These are phyloP conservation scores for Baccha elongata DNA, from an alignment of 2,888 invertebrate genomes.

Conservation along the genomic window DNA sequence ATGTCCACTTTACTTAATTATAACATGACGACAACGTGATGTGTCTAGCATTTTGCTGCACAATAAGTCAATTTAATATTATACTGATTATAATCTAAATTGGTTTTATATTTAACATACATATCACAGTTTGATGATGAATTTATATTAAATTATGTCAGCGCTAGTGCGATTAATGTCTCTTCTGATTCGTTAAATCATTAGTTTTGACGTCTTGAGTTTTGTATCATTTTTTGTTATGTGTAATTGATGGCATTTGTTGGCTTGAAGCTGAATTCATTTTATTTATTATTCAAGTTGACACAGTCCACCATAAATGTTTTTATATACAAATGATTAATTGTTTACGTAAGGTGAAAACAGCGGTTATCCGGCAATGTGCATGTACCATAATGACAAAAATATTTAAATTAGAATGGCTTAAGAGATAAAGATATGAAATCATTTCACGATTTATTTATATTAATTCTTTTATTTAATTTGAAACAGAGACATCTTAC, in stretches of 20 bases:
- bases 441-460: background rate
- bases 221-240: slow-evolving; percentile 19
- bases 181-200: slow-evolving; percentile 49
- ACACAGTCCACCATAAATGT: slow-evolving; percentile 19
- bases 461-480: no score
- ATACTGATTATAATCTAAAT: slow-evolving; percentile 45
- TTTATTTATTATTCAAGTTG: slow-evolving; percentile 40
- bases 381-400: slow-evolving; percentile 9
- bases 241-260: slow-evolving; percentile 38
- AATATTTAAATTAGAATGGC: slow-evolving; percentile 16
- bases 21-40: slow-evolving; percentile 12
- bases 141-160: slow-evolving; percentile 37
- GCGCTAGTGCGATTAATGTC: slow-evolving; percentile 51
- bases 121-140: slow-evolving; percentile 3
- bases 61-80: slow-evolving; percentile 48
- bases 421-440: background rate
- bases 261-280: slow-evolving; percentile 36
- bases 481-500: no score
- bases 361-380: slow-evolving; percentile 1
- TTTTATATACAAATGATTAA: slow-evolving; percentile 30
- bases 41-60: slow-evolving; percentile 59
- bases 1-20: no score
- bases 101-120: slow-evolving; percentile 35
- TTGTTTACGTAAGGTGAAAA: slow-evolving; percentile 39
- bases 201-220: slow-evolving; percentile 45